Percentiles rank a stretch among this genome's conserved stretches.
These are phyloP conservation scores for Cebus imitator DNA, from an alignment of 2,113 vertebrate species.

Conservation along the genomic window DNA sequence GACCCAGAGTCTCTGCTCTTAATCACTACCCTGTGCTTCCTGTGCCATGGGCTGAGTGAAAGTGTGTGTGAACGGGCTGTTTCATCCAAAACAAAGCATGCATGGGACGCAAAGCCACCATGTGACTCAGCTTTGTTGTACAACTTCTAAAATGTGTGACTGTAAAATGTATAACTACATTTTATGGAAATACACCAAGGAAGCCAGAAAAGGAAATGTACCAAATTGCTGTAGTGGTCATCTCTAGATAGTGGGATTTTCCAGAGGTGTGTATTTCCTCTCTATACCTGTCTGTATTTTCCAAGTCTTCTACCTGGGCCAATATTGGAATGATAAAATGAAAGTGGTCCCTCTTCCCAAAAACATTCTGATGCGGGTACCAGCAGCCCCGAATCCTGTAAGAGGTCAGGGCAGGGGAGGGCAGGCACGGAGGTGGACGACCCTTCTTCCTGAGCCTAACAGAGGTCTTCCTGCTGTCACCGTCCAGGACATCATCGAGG, in stretches of 20 bases:
- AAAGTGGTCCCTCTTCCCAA: not conserved
- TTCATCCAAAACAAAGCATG: not conserved
- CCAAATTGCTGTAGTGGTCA: not conserved
- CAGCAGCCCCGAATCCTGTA: not conserved
- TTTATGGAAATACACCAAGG: not conserved
- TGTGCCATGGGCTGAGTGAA: not conserved
- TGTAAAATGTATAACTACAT: not conserved
- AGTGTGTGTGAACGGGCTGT: not conserved
- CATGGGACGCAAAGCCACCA: not conserved
- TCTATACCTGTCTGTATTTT: not conserved
- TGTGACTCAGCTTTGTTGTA: not conserved
- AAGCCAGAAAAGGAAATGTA: not conserved
- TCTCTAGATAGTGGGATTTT: not conserved
- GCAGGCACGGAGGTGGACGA: rapidly evolving
- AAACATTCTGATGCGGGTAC: not conserved
- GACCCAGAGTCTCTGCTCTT: not conserved
- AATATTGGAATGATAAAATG: not conserved
- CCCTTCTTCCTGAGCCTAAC: not conserved
- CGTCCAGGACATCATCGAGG: slow-evolving; percentile 94
- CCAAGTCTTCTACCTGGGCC: not conserved
- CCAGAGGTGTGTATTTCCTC: not conserved
- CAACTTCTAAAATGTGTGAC: not conserved
- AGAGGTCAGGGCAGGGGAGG: rapidly evolving
- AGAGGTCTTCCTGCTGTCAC: not conserved
- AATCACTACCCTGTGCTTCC: not conserved